phyloP scores from a whole-genome alignment of 2,797 vertebrate species.

The Macroramphosus scolopax region DNA sequence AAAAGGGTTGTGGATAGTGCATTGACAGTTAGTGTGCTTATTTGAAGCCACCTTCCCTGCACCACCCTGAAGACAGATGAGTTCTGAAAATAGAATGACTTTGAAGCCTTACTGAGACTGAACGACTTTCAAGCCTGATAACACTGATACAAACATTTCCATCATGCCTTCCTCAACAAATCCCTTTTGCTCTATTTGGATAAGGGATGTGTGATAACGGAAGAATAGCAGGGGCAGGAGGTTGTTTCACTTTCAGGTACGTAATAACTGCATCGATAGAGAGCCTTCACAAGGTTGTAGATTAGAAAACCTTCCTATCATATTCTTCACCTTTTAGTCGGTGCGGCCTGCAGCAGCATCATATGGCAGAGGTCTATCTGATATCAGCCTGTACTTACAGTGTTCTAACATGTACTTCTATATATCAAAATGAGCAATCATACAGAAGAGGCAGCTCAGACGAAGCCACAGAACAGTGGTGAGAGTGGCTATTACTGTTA shows the following conservation, averaged over 20 bases:
- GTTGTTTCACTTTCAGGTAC: slow-evolving; percentile 26
- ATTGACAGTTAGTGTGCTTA: slow-evolving; percentile 35
- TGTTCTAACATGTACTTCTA: slow-evolving; percentile 12
- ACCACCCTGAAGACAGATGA: slow-evolving; percentile 47
- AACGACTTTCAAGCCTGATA: slow-evolving; percentile 62
- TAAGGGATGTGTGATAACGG: slow-evolving; percentile 41
- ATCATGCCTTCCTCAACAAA: slow-evolving; percentile 50
- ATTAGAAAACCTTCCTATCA: slow-evolving; percentile 44
- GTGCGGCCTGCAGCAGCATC: slow-evolving; percentile 19
- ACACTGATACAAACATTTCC: slow-evolving; percentile 55
- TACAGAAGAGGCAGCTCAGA: slow-evolving; percentile 14
- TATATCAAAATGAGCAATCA: slow-evolving; percentile 17
- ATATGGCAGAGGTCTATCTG: slow-evolving; percentile 8
- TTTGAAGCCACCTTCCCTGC: slow-evolving; percentile 43
- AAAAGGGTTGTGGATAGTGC: slow-evolving; percentile 5
- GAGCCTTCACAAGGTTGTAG: slow-evolving; percentile 17
- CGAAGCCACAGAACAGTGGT: slow-evolving; percentile 8
- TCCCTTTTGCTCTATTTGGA: slow-evolving; percentile 41
- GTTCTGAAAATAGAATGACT: slow-evolving; percentile 69
- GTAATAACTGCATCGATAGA: slow-evolving; percentile 33
- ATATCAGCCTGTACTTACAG: slow-evolving; percentile 13
- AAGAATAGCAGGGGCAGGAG: slow-evolving; percentile 21
- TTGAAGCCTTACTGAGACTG: slow-evolving; percentile 46
- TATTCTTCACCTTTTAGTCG: slow-evolving; percentile 36
- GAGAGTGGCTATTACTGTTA: slow-evolving; percentile 13